Evolutionary conservation across 2,113 vertebrate genomes (phyloP), one percentile per base, ranked within the genome.

Genomic region (Varanus salvator): DNA sequence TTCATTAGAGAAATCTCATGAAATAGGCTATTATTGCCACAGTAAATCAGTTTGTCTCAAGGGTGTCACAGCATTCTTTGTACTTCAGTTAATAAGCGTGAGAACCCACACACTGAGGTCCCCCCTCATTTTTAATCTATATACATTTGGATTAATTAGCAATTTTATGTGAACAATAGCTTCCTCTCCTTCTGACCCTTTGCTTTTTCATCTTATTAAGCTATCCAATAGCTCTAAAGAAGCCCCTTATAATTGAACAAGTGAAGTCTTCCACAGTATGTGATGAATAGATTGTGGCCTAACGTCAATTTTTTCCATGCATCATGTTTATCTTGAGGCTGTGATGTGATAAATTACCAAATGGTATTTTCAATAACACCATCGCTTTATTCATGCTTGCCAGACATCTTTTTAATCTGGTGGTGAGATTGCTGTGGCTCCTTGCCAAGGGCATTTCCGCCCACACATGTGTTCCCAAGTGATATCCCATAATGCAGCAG

Each of bases 331-430:
- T 83, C 69, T 15, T n/a, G 71, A 83, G 71, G 54, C 54, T 60
- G 54, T 44, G 52, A 86, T 76, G 85, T 76, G 72, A 76, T 86
- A 76, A 86, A 86, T 64, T 84, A 76, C 27, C 38, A 27, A 50
- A 44, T 76, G 54, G 80, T 89, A 34, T 75, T 89, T 64, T 83
- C 80, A 84, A 64, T 84, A 84, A 75, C 69, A 25, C 38, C 87
- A 76, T 76, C 27, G 23, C 68, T 66, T 89, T 75, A 83, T 89
- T 84, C 71, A 83, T 76, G 71, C 80, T 89, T 64, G 57, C 80
- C 80, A 89, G 69, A 83, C 69, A 83, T 44, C 44, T 83, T 84
- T 75, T 83, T 75, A 76, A 66, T 50, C 38, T 60, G 38, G 71
- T 48, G 80, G 69, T 48, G 83, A 89, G 68, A 64, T 60, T 89